Evolutionary conservation across 2,888 invertebrate species (phyloP).

Genomic region (Apotomis betuletana): DNA sequence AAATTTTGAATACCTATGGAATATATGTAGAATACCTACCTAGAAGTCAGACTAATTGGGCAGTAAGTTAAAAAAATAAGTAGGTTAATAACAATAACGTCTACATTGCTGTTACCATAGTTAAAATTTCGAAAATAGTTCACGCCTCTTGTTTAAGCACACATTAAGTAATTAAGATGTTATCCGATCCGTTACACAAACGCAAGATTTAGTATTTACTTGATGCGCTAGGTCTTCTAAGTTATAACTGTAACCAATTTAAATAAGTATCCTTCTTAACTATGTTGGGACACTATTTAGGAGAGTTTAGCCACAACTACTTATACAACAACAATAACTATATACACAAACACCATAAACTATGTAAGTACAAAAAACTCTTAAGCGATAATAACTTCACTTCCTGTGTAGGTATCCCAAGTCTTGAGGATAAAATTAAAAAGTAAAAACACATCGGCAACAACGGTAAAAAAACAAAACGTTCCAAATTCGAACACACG

Average conservation of each 20-base stretch:
- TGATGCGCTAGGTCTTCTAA: constrained; percentile 16
- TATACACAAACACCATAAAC: background rate
- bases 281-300: too few species aligned
- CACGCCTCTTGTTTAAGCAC: background rate
- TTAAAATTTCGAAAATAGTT: constrained; percentile 5
- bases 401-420: background rate
- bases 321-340: background rate
- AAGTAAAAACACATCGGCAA: constrained; percentile 22
- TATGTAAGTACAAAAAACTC: background rate
- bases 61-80: too few species aligned
- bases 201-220: background rate
- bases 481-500: constrained; percentile 33
- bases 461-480: constrained; percentile 23
- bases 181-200: constrained; percentile 14
- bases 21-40: background rate
- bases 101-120: background rate
- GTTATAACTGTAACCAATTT: background rate
- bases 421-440: background rate
- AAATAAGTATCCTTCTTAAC: background rate
- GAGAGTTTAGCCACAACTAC: too few species aligned
- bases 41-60: background rate
- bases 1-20: too few species aligned
- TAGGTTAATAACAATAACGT: background rate
- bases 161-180: constrained; percentile 8
- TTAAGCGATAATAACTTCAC: background rate